Base-by-base conservation (phyloP, 2,113 vertebrate genomes). In the Tichodroma muraria region DNA sequence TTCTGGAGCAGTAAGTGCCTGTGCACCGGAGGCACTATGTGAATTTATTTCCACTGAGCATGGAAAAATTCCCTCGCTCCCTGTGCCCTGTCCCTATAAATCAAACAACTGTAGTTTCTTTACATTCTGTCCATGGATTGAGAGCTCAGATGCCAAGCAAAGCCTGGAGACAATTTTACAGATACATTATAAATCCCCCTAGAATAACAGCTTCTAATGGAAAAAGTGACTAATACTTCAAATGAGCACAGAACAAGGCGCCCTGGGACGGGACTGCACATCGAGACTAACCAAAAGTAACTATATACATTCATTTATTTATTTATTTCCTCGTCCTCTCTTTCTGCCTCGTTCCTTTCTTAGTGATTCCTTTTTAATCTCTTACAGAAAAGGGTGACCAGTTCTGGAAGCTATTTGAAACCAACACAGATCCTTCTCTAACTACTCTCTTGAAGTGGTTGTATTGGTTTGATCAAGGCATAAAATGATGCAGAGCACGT, bases 101-200 rank as follows among this genome's bases (percentile, higher is more conserved):
- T 94, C 88, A 88, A 95, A 78, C 70, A 38, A 82, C 90, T 93
- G 57, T 38, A 89, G 85, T 95, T 95, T 85, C 87, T 94, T 84
- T 96, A 89, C 93, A 86, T 94, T 91, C 86, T 88, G 71, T 60
- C 76, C 30, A 1, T 85, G 89, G 80, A 68, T 49, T 30, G 90
- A 88, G 90, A 87, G 77, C 87, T 91, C 83, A 64, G 92, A 93
- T 96, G 92, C 96, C 95, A 91, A 94, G 87, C 75, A 76, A 93
- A 93, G 89, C 93, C 95, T 96, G 95, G 83, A 96, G 94, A 86
- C 93, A 90, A 93, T 97, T 96, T 96, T 91, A 89, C 91, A 94
- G 89, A 90, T 95, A 85, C 75, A 72, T 93, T 95, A 92, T 95
- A 94, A 95, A 95, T 94, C 90, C 95, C 94, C 40, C 70, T 78